Percentiles rank a stretch among this genome's conserved stretches.
These are phyloP conservation scores for Leptopterna dolabrata DNA, from an alignment of 2,888 invertebrate species.

Conservation along the genomic window DNA sequence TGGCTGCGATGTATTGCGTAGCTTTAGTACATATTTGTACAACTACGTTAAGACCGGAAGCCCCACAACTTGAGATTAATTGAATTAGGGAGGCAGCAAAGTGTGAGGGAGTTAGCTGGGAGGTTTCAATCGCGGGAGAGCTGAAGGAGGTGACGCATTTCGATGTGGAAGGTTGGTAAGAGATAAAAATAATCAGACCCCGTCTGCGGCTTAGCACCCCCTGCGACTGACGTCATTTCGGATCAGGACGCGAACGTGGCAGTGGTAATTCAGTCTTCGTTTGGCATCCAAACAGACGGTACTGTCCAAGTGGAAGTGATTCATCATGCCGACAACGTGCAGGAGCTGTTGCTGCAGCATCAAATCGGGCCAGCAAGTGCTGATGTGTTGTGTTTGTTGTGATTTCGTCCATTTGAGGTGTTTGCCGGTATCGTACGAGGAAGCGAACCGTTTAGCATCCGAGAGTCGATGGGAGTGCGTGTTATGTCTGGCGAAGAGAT, in stretches of 20 bases:
- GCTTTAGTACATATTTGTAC: background rate
- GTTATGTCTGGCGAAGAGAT: background rate
- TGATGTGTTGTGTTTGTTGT: conserved; percentile 19
- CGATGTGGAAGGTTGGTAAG: background rate
- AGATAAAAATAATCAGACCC: conserved; percentile 26
- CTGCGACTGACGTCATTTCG: background rate
- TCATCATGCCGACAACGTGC: conserved; percentile 27
- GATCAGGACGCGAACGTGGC: background rate
- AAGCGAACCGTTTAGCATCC: background rate
- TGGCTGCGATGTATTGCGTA: background rate
- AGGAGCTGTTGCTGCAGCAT: conserved; percentile 33
- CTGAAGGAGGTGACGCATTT: background rate
- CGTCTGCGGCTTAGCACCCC: background rate
- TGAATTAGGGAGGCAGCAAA: background rate
- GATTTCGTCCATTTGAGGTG: conserved; percentile 36
- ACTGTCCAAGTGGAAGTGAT: background rate
- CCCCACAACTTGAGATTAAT: background rate
- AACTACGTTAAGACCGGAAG: background rate
- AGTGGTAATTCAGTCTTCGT: background rate
- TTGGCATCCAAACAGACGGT: background rate
- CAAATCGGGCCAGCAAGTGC: conserved; percentile 39
- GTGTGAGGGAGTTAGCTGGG: background rate
- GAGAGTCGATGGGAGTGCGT: conserved; percentile 18
- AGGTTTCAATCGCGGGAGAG: background rate
- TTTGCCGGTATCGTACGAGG: conserved; percentile 30